Conservation (phyloP, 2,113 vertebrate species). For the Perccottus glenii region DNA sequence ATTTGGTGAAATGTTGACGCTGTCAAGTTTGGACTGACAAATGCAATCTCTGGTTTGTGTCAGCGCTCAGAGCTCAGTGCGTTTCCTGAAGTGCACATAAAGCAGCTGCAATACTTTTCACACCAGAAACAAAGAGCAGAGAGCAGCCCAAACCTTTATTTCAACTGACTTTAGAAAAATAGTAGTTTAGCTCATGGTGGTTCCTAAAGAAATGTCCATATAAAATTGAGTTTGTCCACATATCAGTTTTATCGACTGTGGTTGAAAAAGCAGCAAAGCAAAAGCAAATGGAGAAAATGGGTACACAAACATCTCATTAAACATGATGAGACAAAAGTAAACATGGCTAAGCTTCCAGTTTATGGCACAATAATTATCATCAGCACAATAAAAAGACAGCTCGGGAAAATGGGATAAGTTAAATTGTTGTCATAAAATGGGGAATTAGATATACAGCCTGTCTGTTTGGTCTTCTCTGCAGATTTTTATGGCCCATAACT, state of each 20-base stretch:
- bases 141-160: neutral
- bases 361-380: conserved; percentile 8
- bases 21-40: conserved; percentile 4
- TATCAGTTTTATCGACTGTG: conserved; percentile 3
- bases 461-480: neutral
- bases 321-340: conserved; percentile 10
- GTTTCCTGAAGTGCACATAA: neutral
- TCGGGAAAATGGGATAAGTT: neutral
- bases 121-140: neutral
- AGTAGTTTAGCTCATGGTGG: neutral
- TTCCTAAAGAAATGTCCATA: neutral
- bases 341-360: conserved; percentile 11
- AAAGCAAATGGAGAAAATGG: conserved; percentile 7
- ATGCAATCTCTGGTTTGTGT: neutral
- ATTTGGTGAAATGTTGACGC: conserved; percentile 4
- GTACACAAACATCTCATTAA: conserved; percentile 11
- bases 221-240: neutral
- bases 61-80: neutral
- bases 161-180: neutral
- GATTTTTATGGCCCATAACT: neutral
- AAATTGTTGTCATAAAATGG: neutral
- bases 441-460: neutral
- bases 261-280: neutral
- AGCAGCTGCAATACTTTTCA: neutral
- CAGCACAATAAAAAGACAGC: conserved; percentile 5